phyloP scores from a whole-genome alignment of 2,888 invertebrate genomes.

The Sphecodes monilicornis region DNA sequence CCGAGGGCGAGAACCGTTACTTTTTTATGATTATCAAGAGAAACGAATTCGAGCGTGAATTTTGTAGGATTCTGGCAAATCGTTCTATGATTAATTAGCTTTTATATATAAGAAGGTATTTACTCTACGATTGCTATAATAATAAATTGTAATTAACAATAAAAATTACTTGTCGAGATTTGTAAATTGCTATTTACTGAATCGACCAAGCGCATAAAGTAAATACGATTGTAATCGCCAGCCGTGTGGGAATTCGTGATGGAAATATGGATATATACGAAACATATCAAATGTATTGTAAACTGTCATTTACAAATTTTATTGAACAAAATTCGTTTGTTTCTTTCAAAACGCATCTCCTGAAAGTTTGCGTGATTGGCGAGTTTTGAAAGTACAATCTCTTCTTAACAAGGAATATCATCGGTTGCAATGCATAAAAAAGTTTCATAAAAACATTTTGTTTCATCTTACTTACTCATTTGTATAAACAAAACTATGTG shows the following conservation, averaged over 20 bases:
- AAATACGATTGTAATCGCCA: background rate
- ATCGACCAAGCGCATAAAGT: slow-evolving; percentile 3
- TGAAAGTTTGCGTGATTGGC: background rate
- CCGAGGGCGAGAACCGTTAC: slow-evolving; percentile 22
- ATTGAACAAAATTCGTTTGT: slow-evolving; percentile 38
- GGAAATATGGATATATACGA: background rate
- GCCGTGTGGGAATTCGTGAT: background rate
- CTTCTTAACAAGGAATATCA: slow-evolving; percentile 23
- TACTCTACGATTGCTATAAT: slow-evolving; percentile 64
- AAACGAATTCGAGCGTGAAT: slow-evolving; percentile 32
- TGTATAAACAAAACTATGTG: slow-evolving; percentile 60
- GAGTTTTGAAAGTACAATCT: slow-evolving; percentile 13
- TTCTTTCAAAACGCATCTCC: slow-evolving; percentile 9
- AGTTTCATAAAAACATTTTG: slow-evolving; percentile 71
- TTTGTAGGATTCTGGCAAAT: slow-evolving; percentile 44
- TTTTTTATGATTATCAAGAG: slow-evolving; percentile 48
- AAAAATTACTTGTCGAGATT: slow-evolving; percentile 63
- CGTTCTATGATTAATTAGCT: slow-evolving; percentile 56
- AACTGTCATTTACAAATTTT: slow-evolving; percentile 40
- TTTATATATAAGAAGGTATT: slow-evolving; percentile 65
- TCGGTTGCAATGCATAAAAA: background rate
- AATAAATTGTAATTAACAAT: slow-evolving; percentile 70
- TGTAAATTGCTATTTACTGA: slow-evolving; percentile 30
- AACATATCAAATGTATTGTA: slow-evolving; percentile 13
- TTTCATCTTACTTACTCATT: slow-evolving; percentile 37